Base-by-base conservation (phyloP, 2,888 invertebrate genomes). In the Deilephila porcellus region DNA sequence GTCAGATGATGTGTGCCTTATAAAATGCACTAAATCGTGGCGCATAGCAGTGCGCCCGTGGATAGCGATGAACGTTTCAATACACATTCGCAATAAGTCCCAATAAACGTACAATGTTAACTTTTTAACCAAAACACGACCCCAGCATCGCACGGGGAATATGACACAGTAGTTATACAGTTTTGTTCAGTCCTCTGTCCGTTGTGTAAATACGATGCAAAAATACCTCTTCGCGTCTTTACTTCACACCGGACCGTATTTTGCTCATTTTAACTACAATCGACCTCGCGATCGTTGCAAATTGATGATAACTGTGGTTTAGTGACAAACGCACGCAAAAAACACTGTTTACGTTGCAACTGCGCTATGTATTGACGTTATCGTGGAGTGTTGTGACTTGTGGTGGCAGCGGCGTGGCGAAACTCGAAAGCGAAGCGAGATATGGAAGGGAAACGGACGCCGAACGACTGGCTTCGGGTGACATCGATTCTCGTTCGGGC, bases 1-100 rank as follows among this genome's bases (percentile, higher is more conserved):
- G 83, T 97, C 97, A 81, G 97, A 97, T 80, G 97, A 97, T 78
- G 97, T 97, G 93, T 97, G 97, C 87, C 97, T 95, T 92, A 97
- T 97, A 86, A 97, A 96, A 86, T 96, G 96, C 89, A 96, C 94
- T 91, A 96, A 93, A 91, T 96, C 96, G 95, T 96, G 96, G 96
- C 97, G 96, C 97, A 97, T 97, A 95, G 96, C 96, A 96, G 96
- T 96, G 93, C 96, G 96, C 92, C 94, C 94, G 93, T 94, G 94
- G 83, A 94, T 94, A 85, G 94, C 94, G 90, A 91, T 94, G 76
- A 94, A 94, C 91, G 94, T 92, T 93, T 94, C 94, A 91, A 94
- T 93, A 94, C 94, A 94, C 94, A 94, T 94, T 94, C 94, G 94
- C 91, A 89, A 92, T 85, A 92, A 91, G 90, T 93, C 93, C 90